phyloP scores from a whole-genome alignment of 2,888 invertebrate genomes.

The Synergus laeviventris region DNA sequence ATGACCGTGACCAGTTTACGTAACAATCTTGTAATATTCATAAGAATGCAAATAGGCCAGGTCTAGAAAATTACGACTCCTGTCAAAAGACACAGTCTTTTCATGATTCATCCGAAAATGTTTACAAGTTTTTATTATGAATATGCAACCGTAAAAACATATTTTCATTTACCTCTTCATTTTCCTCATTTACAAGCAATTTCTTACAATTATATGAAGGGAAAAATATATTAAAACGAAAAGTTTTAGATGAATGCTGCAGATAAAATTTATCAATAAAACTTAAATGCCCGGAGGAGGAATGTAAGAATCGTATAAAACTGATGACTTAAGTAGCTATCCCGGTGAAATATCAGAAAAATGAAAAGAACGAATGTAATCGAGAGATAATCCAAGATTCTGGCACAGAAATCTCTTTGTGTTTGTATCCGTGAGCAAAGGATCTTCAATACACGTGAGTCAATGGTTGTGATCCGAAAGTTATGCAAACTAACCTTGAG shows the following conservation, averaged over 20 bases:
- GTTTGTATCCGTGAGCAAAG: conserved; percentile 3
- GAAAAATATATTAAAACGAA: too few species aligned
- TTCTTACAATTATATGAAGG: too few species aligned
- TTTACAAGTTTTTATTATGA: neutral
- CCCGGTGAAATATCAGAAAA: neutral
- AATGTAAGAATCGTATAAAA: neutral
- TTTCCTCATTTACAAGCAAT: neutral
- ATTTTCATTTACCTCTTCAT: neutral
- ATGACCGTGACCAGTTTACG: conserved; percentile 18
- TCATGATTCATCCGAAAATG: neutral
- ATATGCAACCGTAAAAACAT: neutral
- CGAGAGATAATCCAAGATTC: conserved; percentile 6
- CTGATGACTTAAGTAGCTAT: neutral
- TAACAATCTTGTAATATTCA: conserved; percentile 23
- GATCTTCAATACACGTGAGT: neutral
- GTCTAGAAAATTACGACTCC: neutral
- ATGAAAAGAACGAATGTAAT: neutral
- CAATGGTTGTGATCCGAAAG: conserved; percentile 19
- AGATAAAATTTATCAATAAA: neutral
- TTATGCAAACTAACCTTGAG: conserved; percentile 16
- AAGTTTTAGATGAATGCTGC: neutral
- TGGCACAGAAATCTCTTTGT: conserved; percentile 9
- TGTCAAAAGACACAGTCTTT: conserved; percentile 2
- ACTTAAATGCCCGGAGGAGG: neutral
- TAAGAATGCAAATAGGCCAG: conserved; percentile 20